Percentiles rank a stretch among this genome's conserved stretches.
Evolutionary conservation across 2,113 vertebrate species (phyloP).

Genomic region (Euleptes europaea): DNA sequence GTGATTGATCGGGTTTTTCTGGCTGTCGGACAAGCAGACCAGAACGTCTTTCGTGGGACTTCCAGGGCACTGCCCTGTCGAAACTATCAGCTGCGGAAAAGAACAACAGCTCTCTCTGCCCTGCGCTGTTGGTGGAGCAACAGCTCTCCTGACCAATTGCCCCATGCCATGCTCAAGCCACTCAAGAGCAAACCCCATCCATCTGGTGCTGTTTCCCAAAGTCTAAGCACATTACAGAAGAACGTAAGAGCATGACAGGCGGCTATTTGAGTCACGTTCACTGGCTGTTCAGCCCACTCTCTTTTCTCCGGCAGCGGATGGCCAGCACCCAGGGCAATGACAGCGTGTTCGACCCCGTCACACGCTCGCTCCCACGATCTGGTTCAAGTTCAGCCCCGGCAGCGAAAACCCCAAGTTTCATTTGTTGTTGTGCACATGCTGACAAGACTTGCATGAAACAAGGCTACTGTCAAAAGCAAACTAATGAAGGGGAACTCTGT

Average conservation of each 20-base stretch:
- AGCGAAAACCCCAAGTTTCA: neutral
- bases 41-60: neutral
- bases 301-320: neutral
- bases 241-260: neutral
- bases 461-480: neutral
- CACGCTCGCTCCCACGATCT: neutral
- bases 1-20: rapidly evolving
- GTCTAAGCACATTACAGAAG: rapidly evolving
- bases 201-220: rapidly evolving
- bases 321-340: neutral
- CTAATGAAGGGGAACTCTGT: neutral
- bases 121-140: neutral
- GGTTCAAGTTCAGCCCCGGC: too few relatives aligned
- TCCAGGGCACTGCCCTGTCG: rapidly evolving
- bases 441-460: neutral
- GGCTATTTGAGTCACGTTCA: neutral
- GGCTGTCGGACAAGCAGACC: neutral
- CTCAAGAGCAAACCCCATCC: neutral
- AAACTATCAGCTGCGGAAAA: neutral
- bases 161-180: rapidly evolving
- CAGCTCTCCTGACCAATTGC: neutral
- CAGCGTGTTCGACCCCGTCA: too few relatives aligned
- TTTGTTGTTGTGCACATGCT: neutral
- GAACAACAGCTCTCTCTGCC: rapidly evolving
- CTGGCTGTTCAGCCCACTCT: neutral